These are phyloP conservation scores for Drosophila pseudoobscura DNA, from an alignment of 1,140 invertebrate genomes.

Conservation along the genomic window DNA sequence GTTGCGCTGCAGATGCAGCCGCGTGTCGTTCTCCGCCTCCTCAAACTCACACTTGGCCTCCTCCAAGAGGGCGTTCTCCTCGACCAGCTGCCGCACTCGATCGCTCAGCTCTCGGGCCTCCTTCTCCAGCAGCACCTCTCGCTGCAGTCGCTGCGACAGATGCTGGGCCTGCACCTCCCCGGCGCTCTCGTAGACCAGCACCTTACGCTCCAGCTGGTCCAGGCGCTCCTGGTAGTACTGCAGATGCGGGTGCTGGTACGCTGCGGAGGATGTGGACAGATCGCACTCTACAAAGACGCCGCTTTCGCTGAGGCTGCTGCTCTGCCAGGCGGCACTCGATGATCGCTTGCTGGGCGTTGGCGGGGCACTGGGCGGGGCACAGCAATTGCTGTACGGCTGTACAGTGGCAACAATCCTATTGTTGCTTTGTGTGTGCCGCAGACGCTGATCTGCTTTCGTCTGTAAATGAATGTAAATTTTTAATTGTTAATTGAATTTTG, in stretches of 20 bases:
- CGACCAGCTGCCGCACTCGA: conserved; percentile 84
- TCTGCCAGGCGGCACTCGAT: conserved; percentile 58
- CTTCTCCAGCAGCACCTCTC: conserved; percentile 85
- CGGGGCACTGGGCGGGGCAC: conserved; percentile 61
- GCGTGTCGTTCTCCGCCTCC: conserved; percentile 88
- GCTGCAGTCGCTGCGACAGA: conserved; percentile 85
- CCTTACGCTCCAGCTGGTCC: conserved; percentile 85
- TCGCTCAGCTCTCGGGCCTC: conserved; percentile 84
- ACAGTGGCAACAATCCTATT: conserved; percentile 80
- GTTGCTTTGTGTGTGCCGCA: conserved; percentile 14
- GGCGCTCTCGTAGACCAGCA: conserved; percentile 86
- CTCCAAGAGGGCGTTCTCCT: conserved; percentile 86
- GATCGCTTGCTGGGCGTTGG: conserved; percentile 58
- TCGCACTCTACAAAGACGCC: conserved; percentile 86
- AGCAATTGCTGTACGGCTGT: conserved; percentile 77
- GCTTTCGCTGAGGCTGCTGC: conserved; percentile 85
- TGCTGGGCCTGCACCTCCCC: conserved; percentile 85
- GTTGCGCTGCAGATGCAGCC: conserved; percentile 86
- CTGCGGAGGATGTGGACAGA: conserved; percentile 71
- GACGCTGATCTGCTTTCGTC: conserved; percentile 37
- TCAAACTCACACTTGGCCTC: conserved; percentile 88
- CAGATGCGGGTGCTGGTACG: conserved; percentile 84
- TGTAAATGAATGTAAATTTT: conserved; percentile 41
- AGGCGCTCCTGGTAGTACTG: conserved; percentile 86
- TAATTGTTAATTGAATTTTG: conserved; percentile 62